Base-by-base conservation (phyloP, 2,888 invertebrate genomes). In the Epinotia bilunana region DNA sequence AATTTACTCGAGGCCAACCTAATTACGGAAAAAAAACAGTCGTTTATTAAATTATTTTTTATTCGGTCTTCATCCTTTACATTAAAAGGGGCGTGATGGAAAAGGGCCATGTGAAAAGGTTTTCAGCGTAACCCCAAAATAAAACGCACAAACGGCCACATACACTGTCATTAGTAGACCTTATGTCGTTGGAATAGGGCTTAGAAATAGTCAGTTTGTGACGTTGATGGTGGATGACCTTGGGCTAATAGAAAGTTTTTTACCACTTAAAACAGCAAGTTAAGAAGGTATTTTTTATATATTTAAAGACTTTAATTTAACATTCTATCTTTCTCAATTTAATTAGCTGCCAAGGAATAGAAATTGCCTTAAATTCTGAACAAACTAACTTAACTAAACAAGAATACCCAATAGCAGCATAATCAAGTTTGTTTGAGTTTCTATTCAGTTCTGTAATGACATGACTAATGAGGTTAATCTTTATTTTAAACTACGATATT, bases 41-140 rank as follows among this genome's bases (percentile, higher is more conserved):
- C 1, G 1, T 28, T 53, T 12, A 28, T 11, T 9, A 55, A 53
- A 53, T 65, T 33, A 16, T 6, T 65, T 65, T 53, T 65, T 28
- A 33, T 33, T 55, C 23, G 6, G 11, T 53, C 28, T n/a, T 33
- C 65, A 53, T 33, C 65, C 23, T 13, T 49, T 28, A 64, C 61
- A 61, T 49, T 53, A 33, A 20, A n/a, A 46, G 33, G 65, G 65
- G n/a, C 65, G n/a, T n/a, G 33, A 53, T 53, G 65, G 33, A 55
- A n/a, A 53, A 53, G 53, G n/a, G n/a, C 2, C 53, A 33, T 16
- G 28, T 12, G 53, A 65, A 55, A 62, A 55, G 18, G 65, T 33
- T 33, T 20, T n/a, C 53, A 53, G 18, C 33, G 53, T 53, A 5
- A 65, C 53, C 65, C 65, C 49, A 64, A 16, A 49, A 53, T 65